Percentiles rank a stretch among this genome's conserved stretches.
Evolutionary conservation across 2,113 vertebrate species (phyloP).

Genomic region (Leucopsar rothschildi): DNA sequence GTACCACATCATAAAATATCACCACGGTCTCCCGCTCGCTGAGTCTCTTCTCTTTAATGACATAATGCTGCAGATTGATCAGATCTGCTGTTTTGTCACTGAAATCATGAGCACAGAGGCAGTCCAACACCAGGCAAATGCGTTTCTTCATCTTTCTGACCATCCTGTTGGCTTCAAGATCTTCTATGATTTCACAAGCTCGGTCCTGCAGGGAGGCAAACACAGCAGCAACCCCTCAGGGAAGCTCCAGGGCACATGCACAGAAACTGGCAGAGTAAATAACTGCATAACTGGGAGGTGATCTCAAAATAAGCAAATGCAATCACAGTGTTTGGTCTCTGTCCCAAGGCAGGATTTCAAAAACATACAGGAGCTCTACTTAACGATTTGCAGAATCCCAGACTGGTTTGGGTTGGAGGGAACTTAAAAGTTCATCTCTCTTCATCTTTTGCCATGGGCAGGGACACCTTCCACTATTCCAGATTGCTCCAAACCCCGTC

Average conservation of each 20-base stretch:
- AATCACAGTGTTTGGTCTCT: background rate
- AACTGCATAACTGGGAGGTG: background rate
- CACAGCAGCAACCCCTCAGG: background rate
- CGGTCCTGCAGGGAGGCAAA: conserved; percentile 79
- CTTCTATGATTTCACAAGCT: conserved; percentile 91
- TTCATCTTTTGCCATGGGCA: background rate
- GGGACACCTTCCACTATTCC: background rate
- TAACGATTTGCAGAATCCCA: background rate
- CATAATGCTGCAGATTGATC: conserved; percentile 98
- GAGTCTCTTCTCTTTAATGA: conserved; percentile 97
- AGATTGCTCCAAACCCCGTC: background rate
- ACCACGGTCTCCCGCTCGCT: conserved; percentile 95
- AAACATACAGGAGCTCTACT: background rate
- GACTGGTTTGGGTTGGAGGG: background rate
- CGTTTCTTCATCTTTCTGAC: conserved; percentile 93
- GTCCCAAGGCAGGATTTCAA: background rate
- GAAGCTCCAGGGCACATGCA: background rate
- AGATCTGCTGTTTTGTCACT: conserved; percentile 96
- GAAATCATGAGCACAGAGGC: conserved; percentile 95
- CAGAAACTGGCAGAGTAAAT: background rate
- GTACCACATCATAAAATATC: conserved; percentile 97
- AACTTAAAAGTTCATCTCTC: background rate
- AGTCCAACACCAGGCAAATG: conserved; percentile 96
- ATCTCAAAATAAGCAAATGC: background rate
- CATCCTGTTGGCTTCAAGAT: conserved; percentile 85